Base-by-base conservation (phyloP, 2,113 vertebrate genomes). In the Embiotoca jacksoni region DNA sequence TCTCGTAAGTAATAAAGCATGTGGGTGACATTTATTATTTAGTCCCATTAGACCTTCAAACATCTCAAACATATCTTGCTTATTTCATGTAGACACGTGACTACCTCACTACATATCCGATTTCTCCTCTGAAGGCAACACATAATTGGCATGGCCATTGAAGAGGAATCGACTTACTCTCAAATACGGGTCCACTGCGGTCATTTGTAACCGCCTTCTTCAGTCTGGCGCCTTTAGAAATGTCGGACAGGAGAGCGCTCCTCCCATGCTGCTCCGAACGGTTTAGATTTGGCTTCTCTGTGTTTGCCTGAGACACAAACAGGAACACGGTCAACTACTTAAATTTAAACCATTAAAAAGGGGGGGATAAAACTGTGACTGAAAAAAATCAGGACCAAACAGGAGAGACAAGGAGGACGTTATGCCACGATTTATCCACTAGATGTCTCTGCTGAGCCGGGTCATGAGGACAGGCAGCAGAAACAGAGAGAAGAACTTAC, bases 181-280 rank as follows among this genome's bases (percentile, higher is more conserved):
- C 98, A n/a, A 99, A 6, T 49, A 93, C 0, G 0, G 98, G 97
- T 14, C 81, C 94, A 61, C 98, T 99, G 88, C 98, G 95, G 90
- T 99, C 98, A 94, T 98, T 97, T 83, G 98, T 99, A 49, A 97
- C 96, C 0, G 98, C 37, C 89, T 98, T 99, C 94, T 99, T 99
- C 13, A 99, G 94, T 62, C 88, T 96, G 80, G 96, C 44, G 35
- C 97, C 97, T 95, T 98, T 98, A 85, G 4, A 64, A 82, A 99
- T 99, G 81, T 99, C 98, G 0, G 94, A 90, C 55, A 99, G 78
- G 5, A 99, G 93, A 66, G 98, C 98, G 56, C 90, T 96, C 88
- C 98, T 92, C 33, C 96, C 96, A 5, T 95, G 93, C 85, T 96
- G 95, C 80, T 97, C 95, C 0, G 92, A 76, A 59, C 87, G 95